These are phyloP conservation scores for Lepidurus couesii DNA, from an alignment of 1,140 invertebrate species.

Conservation along the genomic window DNA sequence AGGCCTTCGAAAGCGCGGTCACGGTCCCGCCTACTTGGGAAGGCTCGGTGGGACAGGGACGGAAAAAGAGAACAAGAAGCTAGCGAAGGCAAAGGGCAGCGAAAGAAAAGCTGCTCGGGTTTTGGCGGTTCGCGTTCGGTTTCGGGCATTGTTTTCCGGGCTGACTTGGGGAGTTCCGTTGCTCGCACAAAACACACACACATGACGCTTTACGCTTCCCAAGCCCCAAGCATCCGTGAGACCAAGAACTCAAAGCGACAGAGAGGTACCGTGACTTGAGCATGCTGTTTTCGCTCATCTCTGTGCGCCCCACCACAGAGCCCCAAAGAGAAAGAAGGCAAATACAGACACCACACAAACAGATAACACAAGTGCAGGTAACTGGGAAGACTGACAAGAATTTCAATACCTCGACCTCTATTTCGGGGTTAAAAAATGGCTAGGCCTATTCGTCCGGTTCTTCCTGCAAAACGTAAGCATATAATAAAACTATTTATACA, in stretches of 20 bases:
- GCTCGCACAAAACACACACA: neutral
- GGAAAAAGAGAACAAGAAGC: neutral
- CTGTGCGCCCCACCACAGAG: neutral
- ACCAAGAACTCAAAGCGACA: neutral
- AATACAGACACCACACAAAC: too few species aligned
- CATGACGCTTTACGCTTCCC: neutral
- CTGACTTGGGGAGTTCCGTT: neutral
- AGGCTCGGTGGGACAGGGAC: neutral
- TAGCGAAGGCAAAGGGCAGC: too few species aligned
- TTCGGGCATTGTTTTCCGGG: neutral
- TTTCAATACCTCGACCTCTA: too few species aligned
- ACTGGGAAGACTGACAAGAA: too few species aligned
- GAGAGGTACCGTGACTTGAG: slow-evolving; percentile 4
- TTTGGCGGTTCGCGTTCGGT: neutral
- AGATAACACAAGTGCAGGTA: too few species aligned
- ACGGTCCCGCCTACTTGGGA: neutral
- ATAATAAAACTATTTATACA: too few species aligned
- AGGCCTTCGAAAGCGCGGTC: neutral
- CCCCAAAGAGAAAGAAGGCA: neutral
- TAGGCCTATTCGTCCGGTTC: too few species aligned
- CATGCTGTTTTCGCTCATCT: neutral
- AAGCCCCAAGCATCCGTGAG: neutral
- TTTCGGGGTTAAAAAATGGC: too few species aligned
- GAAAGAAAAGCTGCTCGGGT: neutral
- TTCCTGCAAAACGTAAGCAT: too few species aligned